Conservation (phyloP, 2,888 invertebrate genomes). For the Mesochorus sp. region DNA sequence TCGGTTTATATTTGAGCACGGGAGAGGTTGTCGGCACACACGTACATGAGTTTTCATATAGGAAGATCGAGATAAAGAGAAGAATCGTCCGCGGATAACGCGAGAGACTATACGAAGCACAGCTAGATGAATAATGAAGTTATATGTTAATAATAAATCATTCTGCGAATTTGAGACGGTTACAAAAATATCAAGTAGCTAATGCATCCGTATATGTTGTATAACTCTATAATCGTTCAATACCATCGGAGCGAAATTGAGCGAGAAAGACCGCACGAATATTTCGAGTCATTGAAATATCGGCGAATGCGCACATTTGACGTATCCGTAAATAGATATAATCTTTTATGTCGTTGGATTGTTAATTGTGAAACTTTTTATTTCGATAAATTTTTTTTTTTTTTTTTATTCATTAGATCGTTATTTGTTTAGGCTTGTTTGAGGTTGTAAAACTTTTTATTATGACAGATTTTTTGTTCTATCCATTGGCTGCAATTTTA, state of each 20-base stretch:
- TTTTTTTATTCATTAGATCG: neutral
- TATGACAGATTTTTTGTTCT: no score
- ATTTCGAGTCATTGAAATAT: constrained; percentile 2
- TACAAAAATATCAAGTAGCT: constrained; percentile 50
- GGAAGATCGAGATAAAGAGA: constrained; percentile 10
- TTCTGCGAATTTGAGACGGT: constrained; percentile 46
- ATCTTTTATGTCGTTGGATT: neutral
- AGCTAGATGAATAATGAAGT: constrained; percentile 55
- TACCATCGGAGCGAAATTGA: neutral
- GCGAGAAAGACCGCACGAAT: neutral
- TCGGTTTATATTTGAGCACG: constrained; percentile 60
- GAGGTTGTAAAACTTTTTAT: no score
- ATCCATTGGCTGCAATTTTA: no score
- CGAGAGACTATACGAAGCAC: neutral
- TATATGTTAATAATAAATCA: constrained; percentile 65
- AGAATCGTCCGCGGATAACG: neutral
- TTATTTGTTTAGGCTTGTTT: no score
- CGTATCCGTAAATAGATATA: neutral
- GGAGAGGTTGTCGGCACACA: constrained; percentile 50
- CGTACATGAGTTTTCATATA: neutral
- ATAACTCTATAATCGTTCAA: constrained; percentile 5
- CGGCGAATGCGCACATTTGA: neutral
- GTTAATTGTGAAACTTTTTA: neutral
- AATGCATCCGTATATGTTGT: constrained; percentile 9
- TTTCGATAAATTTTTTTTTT: neutral